Evolutionary conservation across 2,888 invertebrate species (phyloP).

Genomic region (Drosophila affinis): DNA sequence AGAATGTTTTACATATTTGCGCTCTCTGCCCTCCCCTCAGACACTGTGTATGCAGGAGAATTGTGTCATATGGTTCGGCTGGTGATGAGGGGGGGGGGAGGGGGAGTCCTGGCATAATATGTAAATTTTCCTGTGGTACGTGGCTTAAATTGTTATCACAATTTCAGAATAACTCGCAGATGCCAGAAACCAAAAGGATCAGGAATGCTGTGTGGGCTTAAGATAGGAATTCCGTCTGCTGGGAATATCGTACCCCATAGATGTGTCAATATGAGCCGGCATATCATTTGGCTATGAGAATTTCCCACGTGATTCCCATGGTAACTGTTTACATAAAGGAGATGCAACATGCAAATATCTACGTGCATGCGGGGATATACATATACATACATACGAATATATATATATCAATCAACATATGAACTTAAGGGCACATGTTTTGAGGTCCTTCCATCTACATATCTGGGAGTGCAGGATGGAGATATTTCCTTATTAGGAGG

Average conservation of each 20-base stretch:
- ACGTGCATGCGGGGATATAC: too few species aligned
- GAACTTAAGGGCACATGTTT: too few species aligned
- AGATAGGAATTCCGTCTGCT: constrained; percentile 3
- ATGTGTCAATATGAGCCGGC: constrained; percentile 8
- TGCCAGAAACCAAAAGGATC: constrained; percentile 27
- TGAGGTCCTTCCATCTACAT: too few species aligned
- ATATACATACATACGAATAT: too few species aligned
- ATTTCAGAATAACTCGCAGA: constrained; percentile 36
- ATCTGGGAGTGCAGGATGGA: too few species aligned
- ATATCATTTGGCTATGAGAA: not conserved
- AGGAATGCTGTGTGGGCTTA: constrained; percentile 10
- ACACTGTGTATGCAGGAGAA: constrained; percentile 33
- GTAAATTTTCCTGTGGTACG: constrained; percentile 55
- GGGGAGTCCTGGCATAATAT: constrained; percentile 52
- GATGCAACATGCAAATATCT: too few species aligned
- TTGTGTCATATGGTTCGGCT: constrained; percentile 8
- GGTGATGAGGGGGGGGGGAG: not conserved
- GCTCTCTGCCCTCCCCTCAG: constrained; percentile 36
- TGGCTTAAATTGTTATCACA: constrained; percentile 50
- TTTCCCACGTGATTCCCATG: not conserved
- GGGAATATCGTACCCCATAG: not conserved
- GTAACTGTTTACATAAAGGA: too few species aligned
- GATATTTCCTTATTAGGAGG: too few species aligned
- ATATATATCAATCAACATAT: too few species aligned
- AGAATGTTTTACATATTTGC: constrained; percentile 72